Base-by-base conservation (phyloP, 2,888 invertebrate genomes). In the Leucozona laternaria region DNA sequence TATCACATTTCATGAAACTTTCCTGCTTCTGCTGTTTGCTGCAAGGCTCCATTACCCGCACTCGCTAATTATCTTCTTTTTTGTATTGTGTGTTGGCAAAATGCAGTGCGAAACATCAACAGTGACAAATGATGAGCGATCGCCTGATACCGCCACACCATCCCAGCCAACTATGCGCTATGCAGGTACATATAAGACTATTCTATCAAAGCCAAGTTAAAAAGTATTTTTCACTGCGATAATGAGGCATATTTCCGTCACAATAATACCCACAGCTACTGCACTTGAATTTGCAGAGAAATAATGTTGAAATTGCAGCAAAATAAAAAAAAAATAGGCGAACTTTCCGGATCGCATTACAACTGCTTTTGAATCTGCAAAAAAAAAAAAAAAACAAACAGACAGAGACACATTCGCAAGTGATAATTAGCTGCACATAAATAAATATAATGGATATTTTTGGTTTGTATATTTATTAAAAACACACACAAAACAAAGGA, bases 91-190 rank as follows among this genome's bases (percentile, higher is more conserved):
- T 13, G 15, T 15, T 71, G 31, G 71, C 79, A 34, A 57, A 53
- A 48, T 62, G 48, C 43, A 58, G 31, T 70, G 77, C 72, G 50
- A 58, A 64, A 28, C 70, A 80, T 72, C 66, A 60, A 37, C 48
- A 75, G 83, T 86, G 86, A 86, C 86, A 86, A 86, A 86, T 86
- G 82, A 78, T 82, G 82, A 82, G 75, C 82, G 86, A 86, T 86
- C 86, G 28, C 78, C 45, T 45, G 86, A 86, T 86, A 82, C 73
- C 71, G 40, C 64, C 31, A 66, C 55, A 79, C 70, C 75, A 78
- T 57, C 68, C 55, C 11, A 17, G 22, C 22, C 37, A 58, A 37
- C 20, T 37, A 20, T 20, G 17, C 28, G 28, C n/a, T 28, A 28
- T 28, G n/a, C 6, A 34, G 4, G 20, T 22, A 1, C 3, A 2